Base-by-base conservation (phyloP, 1,140 invertebrate species). In the Meteorus sp. region DNA sequence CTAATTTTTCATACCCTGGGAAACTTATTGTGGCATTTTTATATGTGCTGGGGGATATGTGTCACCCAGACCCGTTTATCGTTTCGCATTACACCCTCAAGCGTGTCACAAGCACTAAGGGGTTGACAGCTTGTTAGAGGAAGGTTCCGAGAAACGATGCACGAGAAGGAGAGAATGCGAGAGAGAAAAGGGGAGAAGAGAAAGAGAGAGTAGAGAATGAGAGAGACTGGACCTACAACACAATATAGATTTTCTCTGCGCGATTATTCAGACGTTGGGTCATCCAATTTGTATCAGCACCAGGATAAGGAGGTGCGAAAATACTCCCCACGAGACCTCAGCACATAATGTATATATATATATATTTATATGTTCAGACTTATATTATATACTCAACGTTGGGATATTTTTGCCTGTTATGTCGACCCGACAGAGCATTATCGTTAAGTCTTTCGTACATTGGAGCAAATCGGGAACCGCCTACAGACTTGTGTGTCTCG, bases 121-220 rank as follows among this genome's bases (percentile, higher is more conserved):
- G 57, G 59, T n/a, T 59, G 62, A 63, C 62, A 60, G 65, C 56
- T 69, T 65, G 59, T 67, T 67, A 69, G 62, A 45, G 53, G 50
- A 44, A 47, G 39, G n/a, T 59, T 51, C 52, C 62, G 15, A n/a
- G 39, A 59, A 45, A 50, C 43, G 45, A 60, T 51, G 20, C 37
- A n/a, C n/a, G n/a, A n/a, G n/a, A n/a, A n/a, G n/a, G n/a, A n/a
- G n/a, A n/a, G n/a, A n/a, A n/a, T n/a, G n/a, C n/a, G n/a, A n/a
- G n/a, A n/a, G n/a, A n/a, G n/a, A n/a, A n/a, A n/a, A n/a, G n/a
- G n/a, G n/a, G n/a, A n/a, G n/a, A n/a, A n/a, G n/a, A n/a, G n/a
- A n/a, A n/a, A n/a, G n/a, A n/a, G n/a, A n/a, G n/a, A n/a, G n/a
- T n/a, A n/a, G n/a, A n/a, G n/a, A n/a, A n/a, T 39, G 56, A 13